Evolutionary conservation across 2,888 invertebrate species (phyloP).

Genomic region (Disparrhopalites patrizii): DNA sequence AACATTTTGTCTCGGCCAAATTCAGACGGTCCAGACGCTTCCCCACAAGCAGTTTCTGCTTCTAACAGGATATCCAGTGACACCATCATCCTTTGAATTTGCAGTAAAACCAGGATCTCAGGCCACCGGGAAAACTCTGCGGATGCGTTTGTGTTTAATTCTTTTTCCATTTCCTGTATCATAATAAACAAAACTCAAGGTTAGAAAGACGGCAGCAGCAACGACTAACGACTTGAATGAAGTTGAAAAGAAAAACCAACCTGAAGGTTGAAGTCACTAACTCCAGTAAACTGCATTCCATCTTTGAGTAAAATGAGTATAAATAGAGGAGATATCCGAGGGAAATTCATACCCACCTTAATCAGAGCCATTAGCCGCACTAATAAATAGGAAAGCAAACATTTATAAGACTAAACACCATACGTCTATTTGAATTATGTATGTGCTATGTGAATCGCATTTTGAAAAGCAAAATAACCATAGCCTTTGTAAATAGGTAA

Average conservation of each 20-base stretch:
- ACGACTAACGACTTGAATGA: background rate
- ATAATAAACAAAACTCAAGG: no score
- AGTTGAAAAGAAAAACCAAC: background rate
- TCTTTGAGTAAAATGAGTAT: conserved; percentile 70
- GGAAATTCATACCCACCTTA: conserved; percentile 78
- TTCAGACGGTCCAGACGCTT: conserved; percentile 56
- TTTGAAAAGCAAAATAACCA: no score
- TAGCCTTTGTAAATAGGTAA: no score
- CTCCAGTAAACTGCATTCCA: conserved; percentile 59
- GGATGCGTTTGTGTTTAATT: conserved; percentile 62
- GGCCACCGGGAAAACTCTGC: conserved; percentile 52
- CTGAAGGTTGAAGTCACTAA: conserved; percentile 64
- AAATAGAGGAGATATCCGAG: conserved; percentile 72
- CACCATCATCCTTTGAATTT: conserved; percentile 72
- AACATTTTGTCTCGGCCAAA: conserved; percentile 80
- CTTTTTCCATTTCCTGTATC: conserved; percentile 68
- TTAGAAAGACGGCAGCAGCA: no score
- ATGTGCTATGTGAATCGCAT: no score
- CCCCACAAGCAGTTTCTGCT: conserved; percentile 60
- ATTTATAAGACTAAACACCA: no score
- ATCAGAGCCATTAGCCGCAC: no score
- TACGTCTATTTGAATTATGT: no score
- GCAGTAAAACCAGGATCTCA: conserved; percentile 65
- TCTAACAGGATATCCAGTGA: conserved; percentile 85
- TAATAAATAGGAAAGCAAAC: no score